These are phyloP conservation scores for Platalea minor DNA, from an alignment of 2,797 vertebrate species.

Conservation along the genomic window DNA sequence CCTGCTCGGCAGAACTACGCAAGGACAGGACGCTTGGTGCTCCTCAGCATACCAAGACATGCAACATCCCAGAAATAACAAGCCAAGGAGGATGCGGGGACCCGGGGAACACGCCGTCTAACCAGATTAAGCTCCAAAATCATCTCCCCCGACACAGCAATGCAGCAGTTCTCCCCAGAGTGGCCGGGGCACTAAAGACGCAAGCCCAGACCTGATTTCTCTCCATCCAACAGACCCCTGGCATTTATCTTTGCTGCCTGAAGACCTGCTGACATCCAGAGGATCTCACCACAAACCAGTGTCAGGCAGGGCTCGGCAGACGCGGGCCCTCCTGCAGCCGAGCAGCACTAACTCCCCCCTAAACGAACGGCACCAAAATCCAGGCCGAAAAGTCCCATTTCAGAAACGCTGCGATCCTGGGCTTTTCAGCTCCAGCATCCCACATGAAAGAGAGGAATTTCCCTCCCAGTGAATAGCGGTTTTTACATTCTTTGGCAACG, in stretches of 20 bases:
- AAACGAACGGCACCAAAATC: background rate
- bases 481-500: background rate
- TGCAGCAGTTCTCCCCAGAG: background rate
- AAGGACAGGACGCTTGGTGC: background rate
- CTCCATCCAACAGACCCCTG: fast-evolving
- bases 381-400: background rate
- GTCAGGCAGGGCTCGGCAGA: background rate
- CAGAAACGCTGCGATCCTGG: background rate
- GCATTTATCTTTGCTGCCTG: background rate
- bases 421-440: background rate
- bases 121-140: background rate
- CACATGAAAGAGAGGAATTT: background rate
- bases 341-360: fast-evolving
- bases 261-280: background rate
- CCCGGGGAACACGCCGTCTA: fast-evolving
- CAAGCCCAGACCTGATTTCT: background rate
- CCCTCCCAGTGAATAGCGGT: background rate
- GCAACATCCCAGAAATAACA: fast-evolving
- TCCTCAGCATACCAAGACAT: too few relatives aligned
- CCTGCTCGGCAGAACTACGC: fast-evolving
- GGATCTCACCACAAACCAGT: background rate
- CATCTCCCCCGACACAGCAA: background rate
- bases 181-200: fast-evolving
- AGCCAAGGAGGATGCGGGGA: background rate
- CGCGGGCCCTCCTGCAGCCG: background rate